Evolutionary conservation across 1,140 invertebrate species (phyloP), one percentile per base, ranked within the genome.

Genomic region (Euglossa dilemma): DNA sequence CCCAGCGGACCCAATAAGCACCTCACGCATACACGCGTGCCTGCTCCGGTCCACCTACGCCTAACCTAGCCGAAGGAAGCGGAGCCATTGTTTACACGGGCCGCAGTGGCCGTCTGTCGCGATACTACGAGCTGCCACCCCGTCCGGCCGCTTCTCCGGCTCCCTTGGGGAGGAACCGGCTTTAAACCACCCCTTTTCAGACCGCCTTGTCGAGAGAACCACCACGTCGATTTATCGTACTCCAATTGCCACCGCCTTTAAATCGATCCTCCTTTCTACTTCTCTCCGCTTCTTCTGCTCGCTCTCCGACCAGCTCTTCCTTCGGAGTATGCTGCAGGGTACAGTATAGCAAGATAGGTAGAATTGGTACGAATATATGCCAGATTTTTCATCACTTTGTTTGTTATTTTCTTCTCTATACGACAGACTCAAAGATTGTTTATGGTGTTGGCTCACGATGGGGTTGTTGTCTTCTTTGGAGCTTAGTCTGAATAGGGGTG

Each of bases 1-100:
- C 91, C 93, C 85, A 90, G 74, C 89, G 93, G 92, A 93, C 93
- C 93, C 93, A 94, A 94, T 94, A 94, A 94, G 93, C 93, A 93
- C 92, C 92, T 92, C 91, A 89, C 89, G 77, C 87, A 85, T 76
- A 88, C 87, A 87, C 86, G 83, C 81, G 70, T 81, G 52, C 61
- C 25, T 57, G 47, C 52, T 59, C 1, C 18, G 66, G 61, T 90
- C 84, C 90, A 91, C 91, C 89, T 86, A 93, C 92, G 88, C 86
- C 71, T 87, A 72, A 86, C 84, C 80, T 90, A 86, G 86, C 87
- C 85, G 82, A 89, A 92, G 91, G 87, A 92, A 90, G 86, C 87
- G 91, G 89, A 91, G 87, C 91, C 80, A 92, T 93, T 93, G 91
- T 93, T 93, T 92, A 91, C 91, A 91, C 89, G 80, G 89, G 90